Evolutionary conservation across 2,113 vertebrate species (phyloP).

Genomic region (Zapus hudsonius): DNA sequence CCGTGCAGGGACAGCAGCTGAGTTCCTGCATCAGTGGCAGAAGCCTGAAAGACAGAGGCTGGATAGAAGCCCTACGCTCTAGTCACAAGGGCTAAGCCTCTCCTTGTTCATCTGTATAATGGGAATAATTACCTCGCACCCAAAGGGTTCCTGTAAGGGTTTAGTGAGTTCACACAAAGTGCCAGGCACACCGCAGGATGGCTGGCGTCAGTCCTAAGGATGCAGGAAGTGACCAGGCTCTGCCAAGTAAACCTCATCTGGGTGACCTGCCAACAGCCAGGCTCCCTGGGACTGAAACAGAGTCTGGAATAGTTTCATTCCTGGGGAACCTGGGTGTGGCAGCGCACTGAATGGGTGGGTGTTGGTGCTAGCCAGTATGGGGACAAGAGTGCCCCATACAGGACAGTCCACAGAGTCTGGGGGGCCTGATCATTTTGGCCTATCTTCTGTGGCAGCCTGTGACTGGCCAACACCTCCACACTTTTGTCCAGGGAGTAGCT

Average conservation of each 20-base stretch:
- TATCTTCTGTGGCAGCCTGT: fast-evolving
- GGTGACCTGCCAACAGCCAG: neutral
- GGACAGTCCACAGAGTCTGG: neutral
- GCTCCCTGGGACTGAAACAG: neutral
- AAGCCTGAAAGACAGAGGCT: neutral
- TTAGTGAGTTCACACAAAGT: neutral
- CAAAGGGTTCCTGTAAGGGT: neutral
- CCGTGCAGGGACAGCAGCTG: neutral
- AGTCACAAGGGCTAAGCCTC: neutral
- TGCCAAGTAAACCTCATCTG: neutral
- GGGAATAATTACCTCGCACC: neutral
- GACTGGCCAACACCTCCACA: neutral
- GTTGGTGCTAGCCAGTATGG: neutral
- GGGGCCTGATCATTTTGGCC: neutral
- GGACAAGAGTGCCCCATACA: neutral
- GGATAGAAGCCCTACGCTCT: neutral
- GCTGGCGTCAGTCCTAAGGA: neutral
- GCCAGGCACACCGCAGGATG: neutral
- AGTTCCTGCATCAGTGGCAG: neutral
- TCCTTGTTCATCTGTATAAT: neutral
- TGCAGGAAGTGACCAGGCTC: neutral
- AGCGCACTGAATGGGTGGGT: fast-evolving
- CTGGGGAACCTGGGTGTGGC: neutral
- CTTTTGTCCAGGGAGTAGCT: neutral
- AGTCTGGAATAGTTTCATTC: fast-evolving